Evolutionary conservation across 2,888 invertebrate species (phyloP), one percentile per base, ranked within the genome.

Genomic region (Dolichopus griseipennis): DNA sequence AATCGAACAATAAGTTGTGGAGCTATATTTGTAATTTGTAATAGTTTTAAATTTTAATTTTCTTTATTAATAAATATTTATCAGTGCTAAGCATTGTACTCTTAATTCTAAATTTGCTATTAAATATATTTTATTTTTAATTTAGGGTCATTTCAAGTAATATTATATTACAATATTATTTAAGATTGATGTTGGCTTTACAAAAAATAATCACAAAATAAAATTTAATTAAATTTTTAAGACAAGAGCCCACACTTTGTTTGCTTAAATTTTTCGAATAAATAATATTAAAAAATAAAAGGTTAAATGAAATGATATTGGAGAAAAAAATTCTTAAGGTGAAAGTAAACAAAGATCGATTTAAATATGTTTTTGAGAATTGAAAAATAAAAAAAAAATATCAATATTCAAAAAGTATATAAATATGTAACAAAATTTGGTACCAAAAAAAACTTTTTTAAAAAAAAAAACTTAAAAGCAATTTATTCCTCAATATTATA

Each of bases 261-360:
- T 63, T 15, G 63, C 27, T 63, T 63, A 1, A 27, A 27, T 18
- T 27, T 15, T 63, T 62, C 10, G 22, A 27, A 27, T 27, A 61
- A 63, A 63, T 18, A 61, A 21, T 12, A 61, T 61, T 61, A 22
- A 22, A 27, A 12, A 18, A 63, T 27, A 62, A 21, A 12, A 22
- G 12, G 22, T 12, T 22, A 15, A 33, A 18, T 22, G 5, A 62
- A 62, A 22, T 12, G 22, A 21, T 27, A 62, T 10, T 62, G 22
- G 22, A 9, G 22, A 15, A 22, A 22, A 15, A 62, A 64, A 34
- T 64, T 52, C 52, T 68, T 71, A 72, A 72, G 73, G 72, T 73
- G 73, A 73, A 72, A 73, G 73, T 72, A 73, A 72, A 73, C 71
- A 71, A 70, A 68, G 72, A 72, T 72, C 70, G 64, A 64, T 64